A percentile compares a stretch with the other conserved stretches of the same genome.
Conservation (phyloP, 2,113 vertebrate genomes). For the Callospermophilus lateralis region DNA sequence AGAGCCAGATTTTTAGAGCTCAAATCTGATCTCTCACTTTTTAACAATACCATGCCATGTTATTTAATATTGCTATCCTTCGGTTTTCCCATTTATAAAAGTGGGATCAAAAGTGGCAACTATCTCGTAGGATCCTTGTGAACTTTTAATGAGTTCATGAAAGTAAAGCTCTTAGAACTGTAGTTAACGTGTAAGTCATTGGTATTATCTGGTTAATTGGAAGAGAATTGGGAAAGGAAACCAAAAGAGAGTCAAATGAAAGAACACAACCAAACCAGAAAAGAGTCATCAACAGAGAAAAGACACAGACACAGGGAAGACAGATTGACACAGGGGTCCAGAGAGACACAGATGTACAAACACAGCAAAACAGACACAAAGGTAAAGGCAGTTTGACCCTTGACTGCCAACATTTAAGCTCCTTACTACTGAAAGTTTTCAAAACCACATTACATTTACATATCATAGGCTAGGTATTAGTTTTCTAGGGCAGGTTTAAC, state of each 20-base stretch:
- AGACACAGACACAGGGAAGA: not conserved
- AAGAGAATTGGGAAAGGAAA: not conserved
- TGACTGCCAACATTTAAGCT: not conserved
- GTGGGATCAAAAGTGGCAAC: not conserved
- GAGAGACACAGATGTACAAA: not conserved
- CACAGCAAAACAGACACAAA: not conserved
- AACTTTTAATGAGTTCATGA: not conserved
- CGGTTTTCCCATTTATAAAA: not conserved
- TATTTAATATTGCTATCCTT: not conserved
- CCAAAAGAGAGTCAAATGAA: not conserved
- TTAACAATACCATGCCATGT: not conserved
- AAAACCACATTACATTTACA: not conserved
- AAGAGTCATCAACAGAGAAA: not conserved
- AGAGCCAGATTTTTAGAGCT: not conserved
- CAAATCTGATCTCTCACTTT: not conserved
- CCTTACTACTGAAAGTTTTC: not conserved
- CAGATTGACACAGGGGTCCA: not conserved
- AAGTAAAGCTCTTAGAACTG: not conserved
- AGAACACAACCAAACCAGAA: not conserved
- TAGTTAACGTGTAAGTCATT: not conserved
- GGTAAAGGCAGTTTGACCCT: not conserved
- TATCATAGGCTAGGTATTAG: rapidly evolving
- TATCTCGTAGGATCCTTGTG: not conserved
- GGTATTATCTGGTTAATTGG: not conserved
- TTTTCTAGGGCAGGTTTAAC: not conserved